These are phyloP conservation scores for Peucedramus taeniatus DNA, from an alignment of 2,113 vertebrate genomes.

Conservation along the genomic window DNA sequence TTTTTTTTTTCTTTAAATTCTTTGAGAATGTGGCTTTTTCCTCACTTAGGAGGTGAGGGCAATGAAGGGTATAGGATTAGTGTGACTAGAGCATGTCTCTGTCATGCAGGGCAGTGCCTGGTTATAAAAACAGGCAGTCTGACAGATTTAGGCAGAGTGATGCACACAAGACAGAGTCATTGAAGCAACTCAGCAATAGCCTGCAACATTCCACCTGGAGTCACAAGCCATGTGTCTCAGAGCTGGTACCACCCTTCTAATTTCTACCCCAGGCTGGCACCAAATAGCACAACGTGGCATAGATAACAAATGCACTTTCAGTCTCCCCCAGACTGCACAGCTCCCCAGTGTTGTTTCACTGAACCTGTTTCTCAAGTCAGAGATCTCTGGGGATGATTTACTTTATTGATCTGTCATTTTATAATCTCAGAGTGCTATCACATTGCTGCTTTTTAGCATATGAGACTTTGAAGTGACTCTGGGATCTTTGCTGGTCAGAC, in stretches of 20 bases:
- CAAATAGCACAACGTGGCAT: not conserved
- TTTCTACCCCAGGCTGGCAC: not conserved
- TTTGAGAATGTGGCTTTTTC: not conserved
- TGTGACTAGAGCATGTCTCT: not conserved
- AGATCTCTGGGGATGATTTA: not conserved
- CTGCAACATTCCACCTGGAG: not conserved
- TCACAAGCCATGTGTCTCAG: not conserved
- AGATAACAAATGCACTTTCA: not conserved
- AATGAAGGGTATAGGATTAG: not conserved
- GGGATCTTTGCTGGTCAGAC: not conserved
- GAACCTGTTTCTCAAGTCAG: not conserved
- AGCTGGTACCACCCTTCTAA: not conserved
- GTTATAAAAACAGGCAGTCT: not conserved
- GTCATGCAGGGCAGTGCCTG: not conserved
- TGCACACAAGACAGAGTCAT: rapidly evolving
- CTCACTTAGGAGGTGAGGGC: not conserved
- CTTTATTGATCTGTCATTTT: not conserved
- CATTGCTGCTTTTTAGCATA: not conserved
- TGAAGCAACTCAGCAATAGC: not conserved
- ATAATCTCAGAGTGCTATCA: not conserved
- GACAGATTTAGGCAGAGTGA: not conserved
- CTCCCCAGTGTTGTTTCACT: not conserved
- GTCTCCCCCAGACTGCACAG: not conserved
- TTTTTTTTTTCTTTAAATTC: not conserved
- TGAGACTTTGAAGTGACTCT: not conserved